These are phyloP conservation scores for Drosophila pruinosa DNA, from an alignment of 1,140 invertebrate species.

Conservation along the genomic window DNA sequence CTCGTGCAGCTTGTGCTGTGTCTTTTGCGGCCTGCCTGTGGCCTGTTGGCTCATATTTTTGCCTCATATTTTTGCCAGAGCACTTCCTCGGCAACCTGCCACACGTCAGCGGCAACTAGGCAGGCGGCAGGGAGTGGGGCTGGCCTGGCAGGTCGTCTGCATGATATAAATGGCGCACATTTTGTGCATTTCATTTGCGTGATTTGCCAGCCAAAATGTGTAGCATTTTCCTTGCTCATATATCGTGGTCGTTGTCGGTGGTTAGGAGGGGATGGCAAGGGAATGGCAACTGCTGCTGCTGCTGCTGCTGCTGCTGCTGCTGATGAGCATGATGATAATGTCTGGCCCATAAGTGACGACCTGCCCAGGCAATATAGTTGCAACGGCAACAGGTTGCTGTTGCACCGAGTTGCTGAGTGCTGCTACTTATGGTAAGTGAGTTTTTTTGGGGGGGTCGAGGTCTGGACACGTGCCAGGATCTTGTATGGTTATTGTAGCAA, in stretches of 20 bases:
- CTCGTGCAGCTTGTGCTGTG: slow-evolving; percentile 51
- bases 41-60: slow-evolving; percentile 69
- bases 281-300: slow-evolving; percentile 15
- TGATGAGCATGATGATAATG: slow-evolving; percentile 58
- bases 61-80: slow-evolving; percentile 49
- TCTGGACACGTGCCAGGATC: slow-evolving; percentile 58
- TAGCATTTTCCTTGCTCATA: slow-evolving; percentile 56
- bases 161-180: slow-evolving; percentile 78
- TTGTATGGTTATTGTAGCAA: slow-evolving; percentile 5
- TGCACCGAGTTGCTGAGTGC: slow-evolving; percentile 32
- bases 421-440: slow-evolving; percentile 35
- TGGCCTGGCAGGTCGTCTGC: slow-evolving; percentile 18
- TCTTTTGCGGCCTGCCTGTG: slow-evolving; percentile 52
- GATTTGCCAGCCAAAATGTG: slow-evolving; percentile 76
- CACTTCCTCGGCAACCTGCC: slow-evolving; percentile 51
- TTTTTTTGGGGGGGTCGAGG: slow-evolving; percentile 7
- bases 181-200: slow-evolving; percentile 81
- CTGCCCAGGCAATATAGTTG: slow-evolving; percentile 37
- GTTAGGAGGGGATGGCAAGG: neutral
- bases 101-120: slow-evolving; percentile 30
- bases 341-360: slow-evolving; percentile 33
- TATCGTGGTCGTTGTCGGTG: slow-evolving; percentile 10
- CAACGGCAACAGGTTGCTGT: slow-evolving; percentile 17
- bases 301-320: slow-evolving; percentile 33
- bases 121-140: neutral